A percentile compares a stretch with the other conserved stretches of the same genome.
Conservation (phyloP, 2,888 invertebrate species). For the Meteorus cinctellus region DNA sequence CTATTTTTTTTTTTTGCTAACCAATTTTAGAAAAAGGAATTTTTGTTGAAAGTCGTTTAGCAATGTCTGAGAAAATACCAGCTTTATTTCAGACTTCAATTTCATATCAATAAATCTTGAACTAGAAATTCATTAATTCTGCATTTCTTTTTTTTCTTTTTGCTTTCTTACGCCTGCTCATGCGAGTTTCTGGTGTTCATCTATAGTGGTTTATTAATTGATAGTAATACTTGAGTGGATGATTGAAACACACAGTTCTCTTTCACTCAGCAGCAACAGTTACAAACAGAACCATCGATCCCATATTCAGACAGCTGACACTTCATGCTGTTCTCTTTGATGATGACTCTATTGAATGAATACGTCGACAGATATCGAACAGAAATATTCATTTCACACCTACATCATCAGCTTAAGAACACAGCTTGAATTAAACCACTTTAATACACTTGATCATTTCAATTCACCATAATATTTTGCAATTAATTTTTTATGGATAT, state of each 20-base stretch:
- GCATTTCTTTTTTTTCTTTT: neutral
- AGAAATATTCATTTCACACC: neutral
- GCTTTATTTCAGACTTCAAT: neutral
- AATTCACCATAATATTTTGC: no score
- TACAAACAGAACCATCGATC: slow-evolving; percentile 20
- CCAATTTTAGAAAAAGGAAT: neutral
- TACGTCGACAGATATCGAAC: slow-evolving; percentile 7
- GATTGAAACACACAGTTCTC: slow-evolving; percentile 44
- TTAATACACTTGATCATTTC: no score
- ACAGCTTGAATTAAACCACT: no score
- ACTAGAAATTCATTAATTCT: slow-evolving; percentile 2
- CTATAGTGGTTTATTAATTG: slow-evolving; percentile 8
- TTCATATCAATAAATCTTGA: neutral
- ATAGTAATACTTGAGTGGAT: slow-evolving; percentile 40
- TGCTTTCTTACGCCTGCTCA: slow-evolving; percentile 2
- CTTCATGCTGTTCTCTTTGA: slow-evolving; percentile 31
- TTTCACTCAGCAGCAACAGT: neutral
- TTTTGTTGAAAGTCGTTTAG: neutral
- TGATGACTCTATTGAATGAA: slow-evolving; percentile 34
- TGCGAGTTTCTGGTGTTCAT: slow-evolving; percentile 11
- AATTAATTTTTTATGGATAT: neutral
- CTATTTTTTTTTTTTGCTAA: neutral
- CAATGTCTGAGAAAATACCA: neutral
- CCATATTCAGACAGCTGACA: slow-evolving; percentile 36
- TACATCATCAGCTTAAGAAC: no score